phyloP scores from a whole-genome alignment of 1,140 invertebrate genomes.

The Dinothrombium tinctorium region DNA sequence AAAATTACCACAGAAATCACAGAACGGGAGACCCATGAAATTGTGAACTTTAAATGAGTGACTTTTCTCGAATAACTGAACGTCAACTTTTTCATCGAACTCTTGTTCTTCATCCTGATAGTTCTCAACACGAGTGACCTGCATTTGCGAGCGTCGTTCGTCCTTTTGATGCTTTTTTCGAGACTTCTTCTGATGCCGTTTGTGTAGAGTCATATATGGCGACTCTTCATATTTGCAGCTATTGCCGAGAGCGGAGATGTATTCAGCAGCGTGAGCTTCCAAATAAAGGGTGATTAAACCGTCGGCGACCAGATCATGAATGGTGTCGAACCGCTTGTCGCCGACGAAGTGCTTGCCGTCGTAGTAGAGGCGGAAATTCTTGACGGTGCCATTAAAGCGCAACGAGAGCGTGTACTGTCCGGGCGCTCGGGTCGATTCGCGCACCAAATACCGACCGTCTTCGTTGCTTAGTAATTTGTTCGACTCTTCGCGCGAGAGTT shows the following conservation, averaged over 20 bases:
- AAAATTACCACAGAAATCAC: constrained; percentile 80
- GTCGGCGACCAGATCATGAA: constrained; percentile 63
- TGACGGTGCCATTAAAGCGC: constrained; percentile 27
- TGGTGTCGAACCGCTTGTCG: constrained; percentile 48
- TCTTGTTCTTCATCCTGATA: constrained; percentile 6
- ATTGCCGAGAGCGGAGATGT: constrained; percentile 40
- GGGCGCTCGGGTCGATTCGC: constrained; percentile 41
- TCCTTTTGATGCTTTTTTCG: not conserved
- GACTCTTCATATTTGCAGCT: constrained; percentile 47
- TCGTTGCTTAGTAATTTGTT: constrained; percentile 33
- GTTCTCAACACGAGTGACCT: not conserved
- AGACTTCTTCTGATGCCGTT: constrained; percentile 32
- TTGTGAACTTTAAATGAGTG: constrained; percentile 43
- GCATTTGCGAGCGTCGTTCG: no score
- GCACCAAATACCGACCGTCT: constrained; percentile 58
- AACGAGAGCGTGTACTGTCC: constrained; percentile 50
- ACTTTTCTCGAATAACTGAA: constrained; percentile 29
- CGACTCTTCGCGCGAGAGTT: constrained; percentile 43
- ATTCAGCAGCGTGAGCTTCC: constrained; percentile 48
- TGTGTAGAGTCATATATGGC: constrained; percentile 55
- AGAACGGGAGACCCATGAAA: constrained; percentile 60
- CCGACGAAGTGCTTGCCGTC: constrained; percentile 47
- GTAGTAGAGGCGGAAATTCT: constrained; percentile 68
- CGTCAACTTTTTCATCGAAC: constrained; percentile 18
- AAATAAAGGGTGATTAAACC: constrained; percentile 65